phyloP scores from a whole-genome alignment of 2,888 invertebrate species.

The Macrophya alboannulata region DNA sequence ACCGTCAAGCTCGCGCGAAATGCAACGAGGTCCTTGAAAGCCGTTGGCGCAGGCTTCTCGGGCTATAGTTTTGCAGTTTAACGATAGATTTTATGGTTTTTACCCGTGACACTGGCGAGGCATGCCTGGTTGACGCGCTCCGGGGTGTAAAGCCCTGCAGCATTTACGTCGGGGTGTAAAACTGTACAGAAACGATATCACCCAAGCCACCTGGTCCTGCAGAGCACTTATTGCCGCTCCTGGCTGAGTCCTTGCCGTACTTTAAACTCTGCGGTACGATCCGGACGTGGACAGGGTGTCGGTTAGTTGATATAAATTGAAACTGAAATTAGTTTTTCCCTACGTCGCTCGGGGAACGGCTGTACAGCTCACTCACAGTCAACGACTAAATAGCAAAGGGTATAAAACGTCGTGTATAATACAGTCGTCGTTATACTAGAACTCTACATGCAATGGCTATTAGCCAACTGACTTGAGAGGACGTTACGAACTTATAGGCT shows the following conservation, averaged over 20 bases:
- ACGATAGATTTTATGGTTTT: conserved; percentile 19
- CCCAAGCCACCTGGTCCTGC: background rate
- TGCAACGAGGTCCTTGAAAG: background rate
- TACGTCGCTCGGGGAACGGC: background rate
- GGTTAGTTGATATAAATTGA: conserved; percentile 37
- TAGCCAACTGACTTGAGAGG: background rate
- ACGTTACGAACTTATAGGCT: background rate
- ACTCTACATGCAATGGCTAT: conserved; percentile 8
- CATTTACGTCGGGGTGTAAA: background rate
- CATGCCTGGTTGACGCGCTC: background rate
- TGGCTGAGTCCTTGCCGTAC: conserved; percentile 11
- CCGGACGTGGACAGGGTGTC: background rate
- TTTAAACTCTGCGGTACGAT: background rate
- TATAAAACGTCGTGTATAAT: background rate
- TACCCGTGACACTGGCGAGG: background rate
- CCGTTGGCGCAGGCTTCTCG: background rate
- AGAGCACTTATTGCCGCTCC: background rate
- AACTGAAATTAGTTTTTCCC: conserved; percentile 38
- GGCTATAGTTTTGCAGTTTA: background rate
- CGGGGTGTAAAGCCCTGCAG: background rate
- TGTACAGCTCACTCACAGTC: conserved; percentile 20
- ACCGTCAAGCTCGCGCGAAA: background rate
- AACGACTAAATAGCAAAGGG: background rate
- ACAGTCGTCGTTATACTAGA: background rate
- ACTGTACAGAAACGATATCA: background rate